A percentile compares a stretch with the other conserved stretches of the same genome.
These are phyloP conservation scores for Myripristis jacobus DNA, from an alignment of 2,797 vertebrate genomes.

Conservation along the genomic window DNA sequence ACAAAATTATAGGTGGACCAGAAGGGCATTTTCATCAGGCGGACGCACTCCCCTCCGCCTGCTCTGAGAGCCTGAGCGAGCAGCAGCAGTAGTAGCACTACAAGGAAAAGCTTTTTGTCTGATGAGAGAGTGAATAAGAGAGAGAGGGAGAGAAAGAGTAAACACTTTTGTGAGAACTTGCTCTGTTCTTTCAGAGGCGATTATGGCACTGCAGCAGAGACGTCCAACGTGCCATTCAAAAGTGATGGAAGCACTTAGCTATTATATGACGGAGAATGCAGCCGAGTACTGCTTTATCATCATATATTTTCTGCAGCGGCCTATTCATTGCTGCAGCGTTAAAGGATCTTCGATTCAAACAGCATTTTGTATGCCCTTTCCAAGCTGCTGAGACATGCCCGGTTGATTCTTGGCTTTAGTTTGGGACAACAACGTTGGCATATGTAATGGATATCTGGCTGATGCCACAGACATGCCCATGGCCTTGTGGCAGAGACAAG, in stretches of 20 bases:
- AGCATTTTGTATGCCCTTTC: conserved; percentile 22
- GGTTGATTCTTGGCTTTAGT: conserved; percentile 51
- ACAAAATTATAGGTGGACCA: conserved; percentile 54
- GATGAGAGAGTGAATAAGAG: conserved; percentile 54
- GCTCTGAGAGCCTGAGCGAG: conserved; percentile 40
- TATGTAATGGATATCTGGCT: conserved; percentile 20
- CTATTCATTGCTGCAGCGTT: conserved; percentile 5
- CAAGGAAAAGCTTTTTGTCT: conserved; percentile 77
- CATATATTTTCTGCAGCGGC: conserved; percentile 10
- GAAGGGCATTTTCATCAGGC: conserved; percentile 66
- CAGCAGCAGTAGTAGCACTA: conserved; percentile 39
- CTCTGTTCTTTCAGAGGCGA: conserved; percentile 19
- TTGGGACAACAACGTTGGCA: conserved; percentile 24
- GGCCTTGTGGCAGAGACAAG: conserved; percentile 45
- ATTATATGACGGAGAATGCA: conserved; percentile 29
- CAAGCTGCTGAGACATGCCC: conserved; percentile 42
- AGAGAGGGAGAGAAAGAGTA: not conserved
- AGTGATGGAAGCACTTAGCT: conserved; percentile 33
- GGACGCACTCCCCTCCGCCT: conserved; percentile 41
- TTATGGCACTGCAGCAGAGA: conserved; percentile 27
- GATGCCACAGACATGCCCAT: conserved; percentile 7
- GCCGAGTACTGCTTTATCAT: conserved; percentile 34
- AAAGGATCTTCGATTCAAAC: not conserved
- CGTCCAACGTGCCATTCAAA: conserved; percentile 23
- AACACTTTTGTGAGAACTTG: conserved; percentile 27